Percentiles rank a stretch among this genome's conserved stretches.
Conservation (phyloP, 1,140 invertebrate genomes). For the Hesperophylax magnus region DNA sequence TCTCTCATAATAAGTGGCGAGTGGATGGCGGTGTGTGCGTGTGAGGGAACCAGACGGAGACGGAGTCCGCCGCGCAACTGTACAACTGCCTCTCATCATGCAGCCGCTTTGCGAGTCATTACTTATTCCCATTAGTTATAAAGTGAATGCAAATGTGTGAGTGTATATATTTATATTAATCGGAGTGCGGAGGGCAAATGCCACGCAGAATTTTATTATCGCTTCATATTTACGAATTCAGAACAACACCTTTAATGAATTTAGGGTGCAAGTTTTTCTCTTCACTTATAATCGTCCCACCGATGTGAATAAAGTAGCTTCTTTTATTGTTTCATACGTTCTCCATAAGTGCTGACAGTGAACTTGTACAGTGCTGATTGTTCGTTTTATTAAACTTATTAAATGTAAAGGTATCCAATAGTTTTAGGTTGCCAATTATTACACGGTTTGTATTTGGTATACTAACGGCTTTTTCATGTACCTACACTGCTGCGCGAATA, state of each 20-base stretch:
- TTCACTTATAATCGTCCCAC: slow-evolving; percentile 28
- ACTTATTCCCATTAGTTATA: slow-evolving; percentile 40
- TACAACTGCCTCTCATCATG: slow-evolving; percentile 23
- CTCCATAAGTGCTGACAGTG: background rate
- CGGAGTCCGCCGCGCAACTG: background rate
- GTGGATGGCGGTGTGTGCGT: background rate
- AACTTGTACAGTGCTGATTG: background rate
- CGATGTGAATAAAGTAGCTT: slow-evolving; percentile 20
- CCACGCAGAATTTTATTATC: background rate
- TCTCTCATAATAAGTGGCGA: slow-evolving; percentile 53
- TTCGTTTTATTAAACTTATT: background rate
- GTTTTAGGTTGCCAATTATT: background rate
- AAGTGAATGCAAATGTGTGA: slow-evolving; percentile 41
- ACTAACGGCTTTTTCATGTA: background rate
- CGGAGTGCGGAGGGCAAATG: background rate
- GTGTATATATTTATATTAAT: slow-evolving; percentile 52
- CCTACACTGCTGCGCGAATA: too few relatives aligned
- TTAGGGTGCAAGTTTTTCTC: slow-evolving; percentile 1
- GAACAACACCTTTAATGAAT: background rate
- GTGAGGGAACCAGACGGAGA: background rate
- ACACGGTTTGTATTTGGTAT: background rate
- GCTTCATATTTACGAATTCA: slow-evolving; percentile 24
- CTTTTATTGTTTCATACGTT: slow-evolving; percentile 2
- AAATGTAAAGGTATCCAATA: background rate
- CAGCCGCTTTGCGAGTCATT: slow-evolving; percentile 38